Base-by-base conservation (phyloP, 2,797 vertebrate genomes). In the Melanitta fusca region DNA sequence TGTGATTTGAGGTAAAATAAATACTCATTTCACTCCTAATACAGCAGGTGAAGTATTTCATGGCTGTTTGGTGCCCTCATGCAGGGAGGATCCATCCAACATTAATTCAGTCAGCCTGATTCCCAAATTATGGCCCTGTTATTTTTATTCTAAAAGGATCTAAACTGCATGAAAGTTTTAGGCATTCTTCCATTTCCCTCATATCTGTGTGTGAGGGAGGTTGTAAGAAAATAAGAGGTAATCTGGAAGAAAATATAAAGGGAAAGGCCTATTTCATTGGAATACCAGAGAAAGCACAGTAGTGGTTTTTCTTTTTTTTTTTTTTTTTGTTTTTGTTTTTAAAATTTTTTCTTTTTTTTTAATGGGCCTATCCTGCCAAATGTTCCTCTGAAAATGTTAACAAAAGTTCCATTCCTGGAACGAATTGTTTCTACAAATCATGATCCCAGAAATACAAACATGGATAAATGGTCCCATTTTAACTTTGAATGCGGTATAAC, bases 401-500 rank as follows among this genome's bases (percentile, higher is more conserved):
- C 91, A 94, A 96, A 97, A 97, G 91, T 94, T 96, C 68, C 83
- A 96, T 96, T 97, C 91, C 93, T 97, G 90, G 95, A 97, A 96
- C 2, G 51, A 92, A 95, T 96, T 96, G 90, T 96, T 96, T 97
- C 94, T 95, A 95, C 93, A 96, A 96, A 91, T 89, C 62, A 65
- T 89, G 94, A 97, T 97, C 93, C 86, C 85, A 96, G 94, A 84
- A 95, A 89, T 74, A 80, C 95, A 97, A 97, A 97, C 97, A 97
- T 43, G 91, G 93, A 93, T 96, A 97, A 97, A 96, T 89, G 96
- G 95, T 91, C 94, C 93, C 87, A 72, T 96, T 96, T 97, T 95
- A 94, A 94, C 90, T 95, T 93, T 51, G 80, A 96, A 92, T 91
- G 85, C 12, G 0, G 93, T 94, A 84, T 73, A 97, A 96, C 92